Percentiles rank a stretch among this genome's conserved stretches.
Evolutionary conservation across 2,797 vertebrate species (phyloP).

Genomic region (Tokudaia tokunoshimensis): DNA sequence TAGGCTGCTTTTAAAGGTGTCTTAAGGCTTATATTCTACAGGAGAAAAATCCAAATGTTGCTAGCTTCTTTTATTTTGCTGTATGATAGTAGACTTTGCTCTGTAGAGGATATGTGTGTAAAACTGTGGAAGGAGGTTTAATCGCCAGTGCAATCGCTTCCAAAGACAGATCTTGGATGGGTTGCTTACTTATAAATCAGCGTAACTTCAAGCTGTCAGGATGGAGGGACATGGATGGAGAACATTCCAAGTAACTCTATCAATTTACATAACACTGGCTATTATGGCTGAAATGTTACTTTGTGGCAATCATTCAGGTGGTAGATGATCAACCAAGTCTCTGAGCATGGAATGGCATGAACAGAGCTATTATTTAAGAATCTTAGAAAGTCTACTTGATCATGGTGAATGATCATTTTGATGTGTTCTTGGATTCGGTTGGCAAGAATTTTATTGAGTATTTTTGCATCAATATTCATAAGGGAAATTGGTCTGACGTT

Average conservation of each 20-base stretch:
- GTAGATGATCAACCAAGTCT: background rate
- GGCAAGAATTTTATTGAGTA: too few relatives aligned
- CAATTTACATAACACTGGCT: background rate
- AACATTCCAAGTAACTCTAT: background rate
- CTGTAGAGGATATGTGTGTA: background rate
- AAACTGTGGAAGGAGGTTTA: background rate
- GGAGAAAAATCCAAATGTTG: background rate
- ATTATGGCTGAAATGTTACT: background rate
- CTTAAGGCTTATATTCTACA: slow-evolving; percentile 26
- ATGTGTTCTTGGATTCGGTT: too few relatives aligned
- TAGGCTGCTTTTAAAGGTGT: background rate
- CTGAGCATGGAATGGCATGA: background rate
- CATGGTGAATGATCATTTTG: too few relatives aligned
- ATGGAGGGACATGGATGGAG: background rate
- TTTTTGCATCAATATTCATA: too few relatives aligned
- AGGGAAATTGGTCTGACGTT: too few relatives aligned
- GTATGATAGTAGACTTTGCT: background rate
- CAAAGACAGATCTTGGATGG: background rate
- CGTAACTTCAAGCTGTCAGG: background rate
- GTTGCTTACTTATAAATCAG: background rate
- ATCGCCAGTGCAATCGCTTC: background rate
- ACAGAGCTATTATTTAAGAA: background rate
- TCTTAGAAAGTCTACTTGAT: too few relatives aligned
- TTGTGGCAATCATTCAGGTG: background rate
- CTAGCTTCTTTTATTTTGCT: background rate